A percentile compares a stretch with the other conserved stretches of the same genome.
Conservation (phyloP, 2,113 vertebrate species). For the Grallaria varia region DNA sequence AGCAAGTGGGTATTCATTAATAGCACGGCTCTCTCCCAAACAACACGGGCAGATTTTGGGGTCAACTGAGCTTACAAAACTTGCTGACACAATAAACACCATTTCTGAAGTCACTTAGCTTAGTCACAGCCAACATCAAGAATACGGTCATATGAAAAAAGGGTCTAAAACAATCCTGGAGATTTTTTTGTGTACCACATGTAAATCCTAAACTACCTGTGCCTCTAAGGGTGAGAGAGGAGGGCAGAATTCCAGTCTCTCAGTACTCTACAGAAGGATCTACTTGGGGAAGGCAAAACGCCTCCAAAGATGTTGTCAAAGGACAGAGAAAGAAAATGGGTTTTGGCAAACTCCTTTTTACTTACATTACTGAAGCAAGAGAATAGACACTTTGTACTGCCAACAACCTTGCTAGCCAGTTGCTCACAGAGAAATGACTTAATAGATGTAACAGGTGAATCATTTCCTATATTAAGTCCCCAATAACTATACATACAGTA, state of each 20-base stretch:
- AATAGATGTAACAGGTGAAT: conserved; percentile 30
- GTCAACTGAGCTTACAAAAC: background rate
- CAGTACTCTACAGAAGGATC: background rate
- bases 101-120: background rate
- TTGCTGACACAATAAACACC: background rate
- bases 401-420: background rate
- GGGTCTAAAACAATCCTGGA: background rate
- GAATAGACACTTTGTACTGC: background rate
- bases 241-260: background rate
- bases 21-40: background rate
- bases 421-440: conserved; percentile 26
- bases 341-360: background rate
- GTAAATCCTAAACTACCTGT: background rate
- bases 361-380: background rate
- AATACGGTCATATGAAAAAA: accelerated
- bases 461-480: conserved; percentile 22
- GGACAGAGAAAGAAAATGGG: background rate
- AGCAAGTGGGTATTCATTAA: background rate
- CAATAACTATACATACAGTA: conserved; percentile 32
- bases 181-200: background rate
- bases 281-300: background rate
- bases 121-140: background rate
- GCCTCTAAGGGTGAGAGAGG: background rate
- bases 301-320: background rate
- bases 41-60: background rate